Base-by-base conservation (phyloP, 2,113 vertebrate genomes). In the Cromileptes altivelis region DNA sequence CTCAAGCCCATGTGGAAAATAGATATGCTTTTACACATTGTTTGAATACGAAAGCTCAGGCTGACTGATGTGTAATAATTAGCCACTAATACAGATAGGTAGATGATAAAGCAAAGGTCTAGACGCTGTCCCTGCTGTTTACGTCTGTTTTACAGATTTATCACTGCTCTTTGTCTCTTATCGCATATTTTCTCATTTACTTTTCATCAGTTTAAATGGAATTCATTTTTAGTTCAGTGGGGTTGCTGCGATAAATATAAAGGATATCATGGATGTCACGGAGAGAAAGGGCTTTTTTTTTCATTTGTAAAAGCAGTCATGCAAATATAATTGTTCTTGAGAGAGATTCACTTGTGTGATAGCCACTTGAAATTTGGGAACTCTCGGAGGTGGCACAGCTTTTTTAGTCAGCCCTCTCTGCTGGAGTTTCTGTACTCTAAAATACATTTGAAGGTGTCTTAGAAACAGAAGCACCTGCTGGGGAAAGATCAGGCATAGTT, bases 291-390 rank as follows among this genome's bases (percentile, higher is more conserved):
- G 4, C 4, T 23, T 75, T 73, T 58, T 42, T n/a, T n/a, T 6
- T 56, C 49, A 37, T 42, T 62, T 40, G 21, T 25, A 25, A 65
- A 72, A 62, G 84, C 61, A 73, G 61, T 69, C 47, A 60, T 81
- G 73, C 71, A 71, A 53, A 52, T 64, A 21, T 77, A 70, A 69
- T 79, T 80, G 47, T 18, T 33, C 53, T 49, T 72, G 52, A 56
- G 33, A 75, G 17, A 70, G 63, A 62, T 55, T 57, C 47, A 19
- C 23, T 58, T 58, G 50, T 19, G 12, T 60, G 81, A 65, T 49
- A n/a, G 50, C 50, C 40, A 75, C 40, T 60, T 27, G 62, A 47
- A 68, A 21, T 79, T 62, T 67, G 12, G 11, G 33, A 55, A 55
- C 33, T 70, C 40, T 78, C 69, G 19, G 68, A 68, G 62, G 25